A percentile compares a stretch with the other conserved stretches of the same genome.
Conservation (phyloP, 2,888 invertebrate species). For the Pyrrhia umbra region DNA sequence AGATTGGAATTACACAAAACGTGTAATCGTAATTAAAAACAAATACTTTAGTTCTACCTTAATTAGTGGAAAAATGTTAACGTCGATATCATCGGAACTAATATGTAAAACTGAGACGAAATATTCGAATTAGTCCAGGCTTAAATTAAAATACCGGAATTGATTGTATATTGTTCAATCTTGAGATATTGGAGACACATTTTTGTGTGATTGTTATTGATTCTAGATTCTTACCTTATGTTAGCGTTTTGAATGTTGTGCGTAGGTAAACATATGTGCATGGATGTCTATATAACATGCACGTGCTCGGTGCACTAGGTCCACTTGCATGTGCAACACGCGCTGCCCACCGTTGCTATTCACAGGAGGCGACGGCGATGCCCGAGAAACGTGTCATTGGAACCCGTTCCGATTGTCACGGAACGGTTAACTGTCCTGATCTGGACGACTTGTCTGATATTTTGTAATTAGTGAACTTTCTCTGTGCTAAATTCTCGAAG, state of each 20-base stretch:
- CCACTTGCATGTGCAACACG: conserved; percentile 33
- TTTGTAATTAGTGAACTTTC: conserved; percentile 31
- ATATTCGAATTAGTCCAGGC: conserved; percentile 35
- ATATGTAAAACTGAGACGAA: conserved; percentile 42
- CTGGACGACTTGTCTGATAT: conserved; percentile 20
- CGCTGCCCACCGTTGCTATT: conserved; percentile 43
- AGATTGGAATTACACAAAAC: conserved; percentile 5
- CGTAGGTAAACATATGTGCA: background rate
- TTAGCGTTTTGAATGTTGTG: background rate
- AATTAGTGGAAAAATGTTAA: conserved; percentile 27
- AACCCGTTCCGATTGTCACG: conserved; percentile 41
- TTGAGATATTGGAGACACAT: conserved; percentile 5
- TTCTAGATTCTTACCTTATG: background rate
- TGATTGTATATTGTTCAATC: background rate
- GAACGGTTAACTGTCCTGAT: conserved; percentile 38
- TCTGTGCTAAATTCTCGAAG: conserved; percentile 9
- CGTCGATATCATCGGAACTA: conserved; percentile 46
- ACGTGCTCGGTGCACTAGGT: conserved; percentile 27
- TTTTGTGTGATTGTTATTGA: conserved; percentile 1
- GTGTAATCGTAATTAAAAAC: conserved; percentile 14
- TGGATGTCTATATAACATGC: conserved; percentile 11
- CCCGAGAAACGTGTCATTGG: conserved; percentile 33
- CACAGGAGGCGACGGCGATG: conserved; percentile 36
- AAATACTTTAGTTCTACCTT: conserved; percentile 12
- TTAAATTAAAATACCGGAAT: conserved; percentile 18